A percentile compares a stretch with the other conserved stretches of the same genome.
Evolutionary conservation across 2,113 vertebrate species (phyloP).

Genomic region (Trichomycterus rosablanca): DNA sequence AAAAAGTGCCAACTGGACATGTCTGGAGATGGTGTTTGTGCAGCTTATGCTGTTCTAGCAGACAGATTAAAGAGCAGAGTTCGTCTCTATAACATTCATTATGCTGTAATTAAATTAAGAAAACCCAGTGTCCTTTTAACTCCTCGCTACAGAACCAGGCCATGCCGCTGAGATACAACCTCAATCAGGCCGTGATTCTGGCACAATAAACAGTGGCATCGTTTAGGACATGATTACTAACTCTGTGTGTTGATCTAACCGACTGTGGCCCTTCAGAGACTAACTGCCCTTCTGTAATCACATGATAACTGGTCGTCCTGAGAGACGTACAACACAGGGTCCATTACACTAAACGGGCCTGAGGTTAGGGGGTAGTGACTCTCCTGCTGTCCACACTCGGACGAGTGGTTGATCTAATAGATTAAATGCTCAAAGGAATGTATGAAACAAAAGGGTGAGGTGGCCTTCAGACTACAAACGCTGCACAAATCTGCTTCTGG

Average conservation of each 20-base stretch:
- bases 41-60: too few relatives aligned
- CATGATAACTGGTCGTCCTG: constrained; percentile 41
- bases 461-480: constrained; percentile 16
- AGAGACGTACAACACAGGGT: constrained; percentile 39
- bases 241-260: constrained; percentile 41
- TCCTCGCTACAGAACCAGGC: neutral
- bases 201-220: constrained; percentile 52
- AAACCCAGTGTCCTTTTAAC: neutral
- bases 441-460: constrained; percentile 18
- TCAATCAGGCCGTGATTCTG: constrained; percentile 40
- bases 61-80: too few relatives aligned
- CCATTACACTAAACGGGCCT: constrained; percentile 18
- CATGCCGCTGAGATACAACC: constrained; percentile 20
- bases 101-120: constrained; percentile 21
- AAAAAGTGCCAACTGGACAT: too few relatives aligned
- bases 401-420: constrained; percentile 1
- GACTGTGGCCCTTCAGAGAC: constrained; percentile 41
- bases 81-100: constrained; percentile 1
- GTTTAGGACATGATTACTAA: constrained; percentile 51
- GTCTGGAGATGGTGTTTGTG: too few relatives aligned
- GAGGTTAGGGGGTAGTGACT: neutral
- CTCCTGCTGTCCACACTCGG: constrained; percentile 12
- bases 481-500: neutral
- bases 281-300: constrained; percentile 19
- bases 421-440: constrained; percentile 26